Percentiles rank a stretch among this genome's conserved stretches.
phyloP scores from a whole-genome alignment of 2,888 invertebrate genomes.

The Sclerodermus sp. region DNA sequence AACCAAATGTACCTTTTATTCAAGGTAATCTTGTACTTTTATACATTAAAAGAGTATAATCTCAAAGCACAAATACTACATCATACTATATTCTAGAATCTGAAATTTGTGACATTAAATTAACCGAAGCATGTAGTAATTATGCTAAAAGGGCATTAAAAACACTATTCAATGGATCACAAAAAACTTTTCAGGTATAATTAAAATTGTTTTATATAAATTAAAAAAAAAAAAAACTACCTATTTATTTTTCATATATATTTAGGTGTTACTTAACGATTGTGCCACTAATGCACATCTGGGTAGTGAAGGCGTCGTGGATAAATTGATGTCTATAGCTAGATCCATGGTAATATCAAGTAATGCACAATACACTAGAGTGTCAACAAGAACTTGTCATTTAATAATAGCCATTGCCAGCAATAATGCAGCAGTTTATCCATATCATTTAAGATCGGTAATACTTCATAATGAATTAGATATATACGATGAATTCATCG shows the following conservation, averaged over 20 bases:
- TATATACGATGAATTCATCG: neutral
- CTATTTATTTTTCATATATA: too few relatives aligned
- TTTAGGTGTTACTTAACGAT: conserved; percentile 52
- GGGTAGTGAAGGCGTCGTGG: conserved; percentile 51
- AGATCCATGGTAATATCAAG: conserved; percentile 54
- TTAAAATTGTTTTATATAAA: neutral
- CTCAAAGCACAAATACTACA: neutral
- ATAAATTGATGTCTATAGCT: conserved; percentile 52
- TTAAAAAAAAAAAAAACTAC: neutral
- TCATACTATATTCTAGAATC: conserved; percentile 32
- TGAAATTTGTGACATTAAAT: conserved; percentile 46
- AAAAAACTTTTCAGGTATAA: conserved; percentile 53
- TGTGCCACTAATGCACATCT: conserved; percentile 49
- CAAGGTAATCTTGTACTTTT: conserved; percentile 36
- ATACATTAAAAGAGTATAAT: neutral
- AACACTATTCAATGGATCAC: conserved; percentile 53
- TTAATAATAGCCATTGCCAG: conserved; percentile 53
- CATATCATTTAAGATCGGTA: conserved; percentile 53
- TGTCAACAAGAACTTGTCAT: conserved; percentile 53
- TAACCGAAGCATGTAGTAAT: conserved; percentile 48
- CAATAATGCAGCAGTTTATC: conserved; percentile 50
- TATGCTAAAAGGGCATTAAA: conserved; percentile 53
- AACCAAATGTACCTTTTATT: conserved; percentile 45
- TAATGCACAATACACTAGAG: conserved; percentile 53
- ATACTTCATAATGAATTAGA: conserved; percentile 12